These are phyloP conservation scores for Microlaimidae sp. DNA, from an alignment of 2,888 invertebrate genomes.

Conservation along the genomic window DNA sequence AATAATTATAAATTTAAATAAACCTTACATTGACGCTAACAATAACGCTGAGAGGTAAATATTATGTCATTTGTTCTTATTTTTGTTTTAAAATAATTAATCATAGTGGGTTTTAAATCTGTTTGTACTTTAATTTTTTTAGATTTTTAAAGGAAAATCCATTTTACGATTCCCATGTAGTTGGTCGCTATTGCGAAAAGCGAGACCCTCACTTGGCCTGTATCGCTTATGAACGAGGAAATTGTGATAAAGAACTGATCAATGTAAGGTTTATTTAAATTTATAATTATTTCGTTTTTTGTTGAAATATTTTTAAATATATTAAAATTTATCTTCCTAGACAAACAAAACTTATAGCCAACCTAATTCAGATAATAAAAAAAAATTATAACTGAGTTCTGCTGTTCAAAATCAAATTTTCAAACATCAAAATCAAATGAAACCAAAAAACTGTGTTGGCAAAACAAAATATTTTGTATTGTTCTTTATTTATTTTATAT, in stretches of 20 bases:
- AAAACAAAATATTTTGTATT: no score
- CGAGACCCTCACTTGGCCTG: constrained; percentile 97
- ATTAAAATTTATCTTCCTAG: not conserved
- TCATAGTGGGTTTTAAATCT: not conserved
- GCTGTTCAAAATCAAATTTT: no score
- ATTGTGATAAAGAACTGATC: constrained; percentile 91
- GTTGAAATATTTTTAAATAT: not conserved
- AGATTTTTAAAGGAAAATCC: constrained; percentile 52
- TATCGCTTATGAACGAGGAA: constrained; percentile 93
- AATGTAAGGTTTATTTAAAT: constrained; percentile 42
- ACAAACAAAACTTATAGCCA: not conserved
- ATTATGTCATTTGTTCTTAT: no score
- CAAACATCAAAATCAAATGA: no score
- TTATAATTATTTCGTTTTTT: not conserved
- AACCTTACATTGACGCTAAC: constrained; percentile 98
- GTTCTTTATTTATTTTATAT: no score
- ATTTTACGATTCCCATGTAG: constrained; percentile 79
- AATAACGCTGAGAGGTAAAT: constrained; percentile 98
- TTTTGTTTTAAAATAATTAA: not conserved
- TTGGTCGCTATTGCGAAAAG: constrained; percentile 90
- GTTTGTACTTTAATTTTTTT: no score
- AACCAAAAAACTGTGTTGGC: no score
- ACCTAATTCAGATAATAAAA: not conserved
- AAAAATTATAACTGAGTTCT: no score
- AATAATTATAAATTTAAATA: no score